These are phyloP conservation scores for Rissa tridactyla DNA, from an alignment of 2,113 vertebrate species.

Conservation along the genomic window DNA sequence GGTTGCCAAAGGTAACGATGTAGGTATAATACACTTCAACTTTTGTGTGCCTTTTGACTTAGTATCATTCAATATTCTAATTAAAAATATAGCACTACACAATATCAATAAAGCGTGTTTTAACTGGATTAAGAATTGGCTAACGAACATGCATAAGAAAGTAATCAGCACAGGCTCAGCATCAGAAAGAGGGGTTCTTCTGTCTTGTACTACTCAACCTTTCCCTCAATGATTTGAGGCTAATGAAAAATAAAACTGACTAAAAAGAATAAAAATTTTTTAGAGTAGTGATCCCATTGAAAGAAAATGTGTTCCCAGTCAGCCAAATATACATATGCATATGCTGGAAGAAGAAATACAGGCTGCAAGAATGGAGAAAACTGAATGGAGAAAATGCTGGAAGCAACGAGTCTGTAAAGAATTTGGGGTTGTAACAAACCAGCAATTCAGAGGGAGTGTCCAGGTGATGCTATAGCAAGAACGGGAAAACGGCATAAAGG, in stretches of 20 bases:
- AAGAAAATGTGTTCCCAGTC: neutral
- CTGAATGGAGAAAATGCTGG: neutral
- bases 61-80: conserved; percentile 39
- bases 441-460: neutral
- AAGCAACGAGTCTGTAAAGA: neutral
- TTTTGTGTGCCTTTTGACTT: conserved; percentile 44
- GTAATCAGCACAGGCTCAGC: neutral
- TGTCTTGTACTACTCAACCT: neutral
- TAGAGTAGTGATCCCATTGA: neutral
- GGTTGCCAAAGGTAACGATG: conserved; percentile 24
- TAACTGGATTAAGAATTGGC: conserved; percentile 12
- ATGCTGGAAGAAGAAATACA: neutral
- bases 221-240: neutral
- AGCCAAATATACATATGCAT: neutral
- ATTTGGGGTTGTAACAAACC: neutral
- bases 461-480: neutral
- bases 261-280: neutral
- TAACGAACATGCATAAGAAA: neutral
- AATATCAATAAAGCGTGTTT: conserved; percentile 8
- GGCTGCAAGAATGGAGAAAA: neutral
- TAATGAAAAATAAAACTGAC: neutral
- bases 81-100: conserved; percentile 49
- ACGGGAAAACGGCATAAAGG: neutral
- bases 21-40: conserved; percentile 26
- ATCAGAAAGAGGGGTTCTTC: neutral